Percentiles rank a stretch among this genome's conserved stretches.
phyloP scores from a whole-genome alignment of 1,140 invertebrate genomes.

The Halictus rubicundus region DNA sequence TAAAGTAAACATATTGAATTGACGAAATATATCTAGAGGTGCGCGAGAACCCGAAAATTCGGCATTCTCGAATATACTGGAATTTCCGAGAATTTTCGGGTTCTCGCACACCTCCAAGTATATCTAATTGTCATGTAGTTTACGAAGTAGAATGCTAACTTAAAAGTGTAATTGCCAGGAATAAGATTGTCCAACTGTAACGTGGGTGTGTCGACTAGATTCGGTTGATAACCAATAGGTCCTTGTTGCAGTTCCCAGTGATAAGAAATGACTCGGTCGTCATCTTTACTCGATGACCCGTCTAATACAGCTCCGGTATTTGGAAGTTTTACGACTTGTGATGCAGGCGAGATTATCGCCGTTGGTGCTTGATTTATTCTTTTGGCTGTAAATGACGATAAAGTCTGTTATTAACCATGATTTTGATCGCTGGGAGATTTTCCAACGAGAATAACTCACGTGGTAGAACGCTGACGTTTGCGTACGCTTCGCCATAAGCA shows the following conservation, averaged over 20 bases:
- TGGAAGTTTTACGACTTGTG: constrained; percentile 92
- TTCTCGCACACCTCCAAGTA: too few relatives aligned
- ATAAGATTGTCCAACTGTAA: constrained; percentile 91
- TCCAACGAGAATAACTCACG: constrained; percentile 79
- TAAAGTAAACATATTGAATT: constrained; percentile 48
- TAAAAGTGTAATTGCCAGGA: constrained; percentile 96
- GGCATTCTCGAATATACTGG: too few relatives aligned
- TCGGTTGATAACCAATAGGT: constrained; percentile 91
- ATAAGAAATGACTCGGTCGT: constrained; percentile 91
- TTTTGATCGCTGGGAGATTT: not conserved
- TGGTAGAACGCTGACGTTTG: constrained; percentile 95
- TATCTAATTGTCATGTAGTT: not conserved
- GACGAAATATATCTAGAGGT: too few relatives aligned
- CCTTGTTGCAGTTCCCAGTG: constrained; percentile 95
- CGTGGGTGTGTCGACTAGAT: constrained; percentile 89
- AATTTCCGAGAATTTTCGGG: too few relatives aligned
- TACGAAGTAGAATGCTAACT: constrained; percentile 79
- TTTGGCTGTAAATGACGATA: constrained; percentile 83
- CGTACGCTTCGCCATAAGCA: constrained; percentile 91
- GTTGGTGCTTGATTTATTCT: constrained; percentile 91
- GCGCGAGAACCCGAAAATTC: too few relatives aligned
- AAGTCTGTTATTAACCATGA: not conserved
- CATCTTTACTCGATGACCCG: constrained; percentile 89
- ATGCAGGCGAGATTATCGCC: constrained; percentile 91
- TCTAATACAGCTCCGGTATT: constrained; percentile 95